Percentiles rank a stretch among this genome's conserved stretches.
phyloP scores from a whole-genome alignment of 2,797 vertebrate genomes.

The Melanitta fusca region DNA sequence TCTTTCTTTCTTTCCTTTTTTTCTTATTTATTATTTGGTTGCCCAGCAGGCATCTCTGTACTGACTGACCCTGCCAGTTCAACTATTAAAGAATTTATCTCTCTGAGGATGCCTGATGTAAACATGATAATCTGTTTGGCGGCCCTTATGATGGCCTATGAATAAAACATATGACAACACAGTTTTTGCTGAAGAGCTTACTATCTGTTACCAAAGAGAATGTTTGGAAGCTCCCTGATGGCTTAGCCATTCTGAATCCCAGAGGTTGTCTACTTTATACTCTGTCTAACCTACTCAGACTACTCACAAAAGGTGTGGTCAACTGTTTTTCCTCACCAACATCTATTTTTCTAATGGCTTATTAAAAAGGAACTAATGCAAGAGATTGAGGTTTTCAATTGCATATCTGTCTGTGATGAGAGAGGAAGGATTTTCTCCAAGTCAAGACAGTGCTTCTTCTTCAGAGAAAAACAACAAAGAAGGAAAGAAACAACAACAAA shows the following conservation, averaged over 20 bases:
- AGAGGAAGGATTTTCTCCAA: slow-evolving; percentile 2
- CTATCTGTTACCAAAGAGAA: slow-evolving; percentile 85
- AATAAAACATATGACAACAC: slow-evolving; percentile 90
- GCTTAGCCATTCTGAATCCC: slow-evolving; percentile 81
- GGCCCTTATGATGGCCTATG: slow-evolving; percentile 85
- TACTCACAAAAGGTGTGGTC: slow-evolving; percentile 75
- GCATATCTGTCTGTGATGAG: neutral
- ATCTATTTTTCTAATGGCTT: slow-evolving; percentile 79
- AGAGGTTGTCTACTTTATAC: slow-evolving; percentile 75
- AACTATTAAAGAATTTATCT: slow-evolving; percentile 90
- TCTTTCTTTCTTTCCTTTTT: neutral
- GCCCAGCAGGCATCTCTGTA: slow-evolving; percentile 73
- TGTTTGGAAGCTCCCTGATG: slow-evolving; percentile 78
- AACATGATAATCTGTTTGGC: slow-evolving; percentile 92
- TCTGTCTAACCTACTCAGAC: slow-evolving; percentile 45
- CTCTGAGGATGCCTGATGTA: slow-evolving; percentile 88
- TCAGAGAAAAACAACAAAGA: neutral
- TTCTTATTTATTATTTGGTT: slow-evolving; percentile 72
- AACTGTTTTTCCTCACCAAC: slow-evolving; percentile 74
- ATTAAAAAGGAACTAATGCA: slow-evolving; percentile 76
- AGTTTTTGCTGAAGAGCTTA: slow-evolving; percentile 84
- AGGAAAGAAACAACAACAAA: neutral
- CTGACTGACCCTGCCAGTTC: slow-evolving; percentile 81
- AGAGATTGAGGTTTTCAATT: neutral
- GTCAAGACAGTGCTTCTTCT: neutral